Percentiles rank a stretch among this genome's conserved stretches.
Conservation (phyloP, 1,140 invertebrate genomes). For the Bombus terrestris region DNA sequence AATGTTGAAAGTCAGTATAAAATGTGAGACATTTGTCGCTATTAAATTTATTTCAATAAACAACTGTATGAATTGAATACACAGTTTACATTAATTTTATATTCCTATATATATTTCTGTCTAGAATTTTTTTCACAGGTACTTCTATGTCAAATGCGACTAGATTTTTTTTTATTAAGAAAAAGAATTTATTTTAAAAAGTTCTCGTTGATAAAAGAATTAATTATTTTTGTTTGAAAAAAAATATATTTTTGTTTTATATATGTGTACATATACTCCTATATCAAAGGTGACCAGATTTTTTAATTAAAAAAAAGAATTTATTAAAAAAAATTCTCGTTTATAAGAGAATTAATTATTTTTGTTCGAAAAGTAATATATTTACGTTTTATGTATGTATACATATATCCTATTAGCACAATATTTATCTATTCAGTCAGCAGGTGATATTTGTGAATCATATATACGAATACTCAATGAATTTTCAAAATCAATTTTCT, state of each 20-base stretch:
- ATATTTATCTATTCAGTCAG: neutral
- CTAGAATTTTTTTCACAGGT: neutral
- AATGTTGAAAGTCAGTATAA: slow-evolving; percentile 40
- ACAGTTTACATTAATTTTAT: slow-evolving; percentile 12
- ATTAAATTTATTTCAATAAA: slow-evolving; percentile 46
- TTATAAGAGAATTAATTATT: neutral
- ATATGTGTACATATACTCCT: neutral
- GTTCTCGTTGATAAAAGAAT: neutral
- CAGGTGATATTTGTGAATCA: neutral
- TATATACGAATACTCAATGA: no score
- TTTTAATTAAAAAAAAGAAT: no score
- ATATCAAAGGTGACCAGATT: neutral
- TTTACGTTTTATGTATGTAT: neutral
- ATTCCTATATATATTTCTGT: neutral
- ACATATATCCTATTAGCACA: neutral
- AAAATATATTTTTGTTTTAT: neutral
- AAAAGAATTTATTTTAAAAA: no score
- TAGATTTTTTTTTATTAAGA: no score
- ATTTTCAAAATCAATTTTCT: neutral
- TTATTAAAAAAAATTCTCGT: no score
- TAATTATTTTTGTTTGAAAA: neutral
- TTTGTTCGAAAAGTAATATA: neutral
- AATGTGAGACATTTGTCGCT: slow-evolving; percentile 11
- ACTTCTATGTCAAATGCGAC: neutral
- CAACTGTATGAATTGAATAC: slow-evolving; percentile 6